Evolutionary conservation across 1,140 invertebrate genomes (phyloP).

Genomic region (Heliconius eleuchia): DNA sequence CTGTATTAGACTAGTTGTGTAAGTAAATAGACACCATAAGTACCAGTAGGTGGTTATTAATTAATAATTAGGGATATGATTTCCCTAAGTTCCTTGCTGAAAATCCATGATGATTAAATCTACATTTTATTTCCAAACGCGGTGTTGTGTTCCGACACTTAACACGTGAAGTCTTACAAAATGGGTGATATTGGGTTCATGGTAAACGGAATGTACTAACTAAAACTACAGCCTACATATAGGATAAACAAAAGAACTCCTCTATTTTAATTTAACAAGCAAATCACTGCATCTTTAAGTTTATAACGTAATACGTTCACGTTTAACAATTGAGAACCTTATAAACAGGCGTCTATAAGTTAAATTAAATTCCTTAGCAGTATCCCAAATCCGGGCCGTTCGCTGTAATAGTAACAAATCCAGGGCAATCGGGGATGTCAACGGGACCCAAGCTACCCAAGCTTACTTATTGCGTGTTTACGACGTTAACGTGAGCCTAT

Average conservation of each 20-base stretch:
- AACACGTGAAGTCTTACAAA: no score
- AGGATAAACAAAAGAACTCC: not conserved
- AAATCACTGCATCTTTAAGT: not conserved
- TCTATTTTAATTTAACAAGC: not conserved
- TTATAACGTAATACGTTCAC: not conserved
- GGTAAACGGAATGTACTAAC: no score
- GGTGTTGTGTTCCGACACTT: no score
- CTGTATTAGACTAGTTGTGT: not conserved
- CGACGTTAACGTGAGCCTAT: not conserved
- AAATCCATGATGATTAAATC: no score
- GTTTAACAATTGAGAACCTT: not conserved
- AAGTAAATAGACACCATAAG: not conserved
- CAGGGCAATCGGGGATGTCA: conserved; percentile 8
- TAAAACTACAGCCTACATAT: no score
- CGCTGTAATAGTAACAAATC: conserved; percentile 7
- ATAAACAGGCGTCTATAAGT: conserved; percentile 10
- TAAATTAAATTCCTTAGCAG: conserved; percentile 21
- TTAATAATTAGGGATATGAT: no score
- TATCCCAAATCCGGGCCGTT: conserved; percentile 2
- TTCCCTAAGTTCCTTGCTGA: no score
- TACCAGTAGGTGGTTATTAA: no score
- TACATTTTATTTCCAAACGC: no score
- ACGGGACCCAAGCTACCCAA: not conserved
- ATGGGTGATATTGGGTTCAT: no score
- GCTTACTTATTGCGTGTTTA: conserved; percentile 15